phyloP scores from a whole-genome alignment of 2,888 invertebrate genomes.

The Rambutsinella grinnellia region DNA sequence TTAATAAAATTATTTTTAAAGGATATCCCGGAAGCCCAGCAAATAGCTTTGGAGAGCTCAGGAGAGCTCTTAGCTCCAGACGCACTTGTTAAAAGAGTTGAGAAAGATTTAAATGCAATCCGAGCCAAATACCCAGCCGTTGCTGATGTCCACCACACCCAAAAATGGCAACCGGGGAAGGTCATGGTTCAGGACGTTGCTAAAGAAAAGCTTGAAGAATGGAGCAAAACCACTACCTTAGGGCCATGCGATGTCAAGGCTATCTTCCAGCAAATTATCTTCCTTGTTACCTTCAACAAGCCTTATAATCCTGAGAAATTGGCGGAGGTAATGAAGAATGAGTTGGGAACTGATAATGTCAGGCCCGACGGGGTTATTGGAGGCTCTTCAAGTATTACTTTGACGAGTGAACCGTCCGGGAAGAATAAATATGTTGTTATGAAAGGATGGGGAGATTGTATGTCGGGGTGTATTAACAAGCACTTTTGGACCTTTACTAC shows the following conservation, averaged over 20 bases:
- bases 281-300: conserved; percentile 30
- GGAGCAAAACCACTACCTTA: conserved; percentile 26
- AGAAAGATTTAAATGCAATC: conserved; percentile 42
- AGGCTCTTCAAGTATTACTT: conserved; percentile 23
- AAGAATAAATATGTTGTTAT: conserved; percentile 39
- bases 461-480: conserved; percentile 50
- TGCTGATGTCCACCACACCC: conserved; percentile 15
- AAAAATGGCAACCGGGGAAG: conserved; percentile 35
- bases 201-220: conserved; percentile 19
- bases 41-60: conserved; percentile 39
- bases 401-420: conserved; percentile 3
- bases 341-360: conserved; percentile 11
- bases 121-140: conserved; percentile 23
- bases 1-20: not conserved
- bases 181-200: conserved; percentile 9
- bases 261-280: conserved; percentile 36
- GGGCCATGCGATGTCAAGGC: conserved; percentile 24
- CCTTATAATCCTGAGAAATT: conserved; percentile 47
- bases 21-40: conserved; percentile 40
- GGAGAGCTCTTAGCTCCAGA: conserved; percentile 32
- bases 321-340: conserved; percentile 2
- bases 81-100: conserved; percentile 20
- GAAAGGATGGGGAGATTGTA: conserved; percentile 46
- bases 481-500: conserved; percentile 36
- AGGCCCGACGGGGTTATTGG: conserved; percentile 36